A percentile compares a stretch with the other conserved stretches of the same genome.
Conservation (phyloP, 2,888 invertebrate genomes). For the Rhagophthalmus giganteus region DNA sequence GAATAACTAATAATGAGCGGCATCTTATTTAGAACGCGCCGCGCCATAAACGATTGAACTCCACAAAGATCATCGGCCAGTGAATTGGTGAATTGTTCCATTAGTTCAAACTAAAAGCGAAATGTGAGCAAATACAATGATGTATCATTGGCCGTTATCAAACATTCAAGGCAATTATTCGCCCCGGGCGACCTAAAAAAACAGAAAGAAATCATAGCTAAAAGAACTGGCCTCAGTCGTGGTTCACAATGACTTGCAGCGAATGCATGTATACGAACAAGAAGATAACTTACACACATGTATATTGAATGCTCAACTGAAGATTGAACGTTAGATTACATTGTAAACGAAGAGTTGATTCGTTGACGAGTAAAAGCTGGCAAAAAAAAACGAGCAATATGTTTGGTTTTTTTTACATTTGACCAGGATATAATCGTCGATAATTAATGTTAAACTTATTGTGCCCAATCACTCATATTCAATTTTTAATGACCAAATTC, state of each 20-base stretch:
- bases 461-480: background rate
- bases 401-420: background rate
- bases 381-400: no score
- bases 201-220: conserved; percentile 9
- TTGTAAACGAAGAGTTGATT: background rate
- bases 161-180: conserved; percentile 9
- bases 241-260: conserved; percentile 9
- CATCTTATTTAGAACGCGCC: background rate
- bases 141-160: conserved; percentile 12
- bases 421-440: background rate
- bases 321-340: conserved; percentile 2
- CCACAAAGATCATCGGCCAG: background rate
- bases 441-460: background rate
- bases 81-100: background rate
- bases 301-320: background rate
- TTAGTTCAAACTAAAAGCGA: background rate
- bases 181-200: conserved; percentile 5
- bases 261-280: conserved; percentile 8
- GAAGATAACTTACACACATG: conserved; percentile 4
- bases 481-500: background rate
- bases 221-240: conserved; percentile 6
- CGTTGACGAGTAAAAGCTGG: background rate
- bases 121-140: background rate
- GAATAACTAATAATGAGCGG: no score
- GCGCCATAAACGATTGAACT: background rate